phyloP scores from a whole-genome alignment of 2,113 vertebrate species.

The Seriola quinqueradiata region DNA sequence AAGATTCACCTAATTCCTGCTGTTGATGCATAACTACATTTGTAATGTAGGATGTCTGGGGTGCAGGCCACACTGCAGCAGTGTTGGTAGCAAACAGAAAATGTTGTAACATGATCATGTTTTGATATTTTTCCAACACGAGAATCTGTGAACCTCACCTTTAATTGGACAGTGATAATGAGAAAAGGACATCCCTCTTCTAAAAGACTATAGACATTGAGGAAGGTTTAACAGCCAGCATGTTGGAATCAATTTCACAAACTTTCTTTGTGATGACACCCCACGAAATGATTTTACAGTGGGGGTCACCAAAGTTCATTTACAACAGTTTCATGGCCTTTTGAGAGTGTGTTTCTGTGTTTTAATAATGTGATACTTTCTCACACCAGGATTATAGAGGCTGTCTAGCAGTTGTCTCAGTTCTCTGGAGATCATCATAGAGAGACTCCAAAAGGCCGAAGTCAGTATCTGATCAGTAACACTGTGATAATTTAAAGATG shows the following conservation, averaged over 20 bases:
- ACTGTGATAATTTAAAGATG: neutral
- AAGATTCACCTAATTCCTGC: neutral
- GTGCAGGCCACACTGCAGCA: neutral
- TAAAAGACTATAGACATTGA: neutral
- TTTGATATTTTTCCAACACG: neutral
- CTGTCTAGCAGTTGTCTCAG: neutral
- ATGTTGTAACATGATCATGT: neutral
- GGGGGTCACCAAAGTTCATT: neutral
- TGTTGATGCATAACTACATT: neutral
- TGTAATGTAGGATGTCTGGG: neutral
- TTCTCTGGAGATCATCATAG: neutral
- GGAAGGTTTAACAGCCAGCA: neutral
- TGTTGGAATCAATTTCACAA: neutral
- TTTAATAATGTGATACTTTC: neutral
- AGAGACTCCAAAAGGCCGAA: conserved; percentile 1
- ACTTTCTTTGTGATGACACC: neutral
- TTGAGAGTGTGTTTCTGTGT: neutral
- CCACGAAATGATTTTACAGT: neutral
- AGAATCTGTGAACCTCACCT: neutral
- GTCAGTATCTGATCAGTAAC: conserved; percentile 7
- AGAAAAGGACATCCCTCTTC: conserved; percentile 1
- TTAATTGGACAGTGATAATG: conserved; percentile 10
- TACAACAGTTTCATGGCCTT: neutral
- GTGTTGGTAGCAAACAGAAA: neutral
- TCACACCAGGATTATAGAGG: neutral